Conservation (phyloP, 2,888 invertebrate species). For the Pogonocherus hispidulus region DNA sequence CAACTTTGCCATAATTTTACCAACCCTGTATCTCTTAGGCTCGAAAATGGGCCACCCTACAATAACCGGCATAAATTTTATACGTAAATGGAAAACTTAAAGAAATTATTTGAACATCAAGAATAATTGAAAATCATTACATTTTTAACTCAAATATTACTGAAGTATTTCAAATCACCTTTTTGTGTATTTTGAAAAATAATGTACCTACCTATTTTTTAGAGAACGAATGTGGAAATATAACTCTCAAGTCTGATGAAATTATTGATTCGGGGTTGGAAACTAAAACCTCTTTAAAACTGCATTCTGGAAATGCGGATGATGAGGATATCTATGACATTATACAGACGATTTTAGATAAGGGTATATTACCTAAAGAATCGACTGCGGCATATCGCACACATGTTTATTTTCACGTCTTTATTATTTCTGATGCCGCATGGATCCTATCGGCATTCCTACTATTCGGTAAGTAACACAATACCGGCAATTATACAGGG, state of each 20-base stretch:
- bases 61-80: too few species aligned
- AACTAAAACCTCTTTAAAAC: background rate
- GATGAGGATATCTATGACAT: slow-evolving; percentile 46
- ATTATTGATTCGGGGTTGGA: slow-evolving; percentile 29
- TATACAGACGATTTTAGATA: slow-evolving; percentile 44
- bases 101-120: too few species aligned
- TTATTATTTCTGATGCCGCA: slow-evolving; percentile 53
- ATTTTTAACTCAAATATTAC: too few species aligned
- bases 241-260: slow-evolving; percentile 35
- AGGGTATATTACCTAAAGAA: slow-evolving; percentile 48
- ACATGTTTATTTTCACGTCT: slow-evolving; percentile 47
- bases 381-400: slow-evolving; percentile 46
- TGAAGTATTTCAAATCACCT: too few species aligned
- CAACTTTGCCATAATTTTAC: too few species aligned
- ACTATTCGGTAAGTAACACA: slow-evolving; percentile 58
- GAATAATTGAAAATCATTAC: too few species aligned
- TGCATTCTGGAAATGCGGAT: slow-evolving; percentile 27
- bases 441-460: slow-evolving; percentile 59
- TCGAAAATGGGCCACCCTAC: too few species aligned
- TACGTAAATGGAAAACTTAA: too few species aligned
- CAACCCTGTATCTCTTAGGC: too few species aligned
- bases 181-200: too few species aligned
- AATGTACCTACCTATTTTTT: too few species aligned
- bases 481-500: too few species aligned
- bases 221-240: slow-evolving; percentile 49